Evolutionary conservation across 2,888 invertebrate genomes (phyloP).

Genomic region (Lingula anatina): DNA sequence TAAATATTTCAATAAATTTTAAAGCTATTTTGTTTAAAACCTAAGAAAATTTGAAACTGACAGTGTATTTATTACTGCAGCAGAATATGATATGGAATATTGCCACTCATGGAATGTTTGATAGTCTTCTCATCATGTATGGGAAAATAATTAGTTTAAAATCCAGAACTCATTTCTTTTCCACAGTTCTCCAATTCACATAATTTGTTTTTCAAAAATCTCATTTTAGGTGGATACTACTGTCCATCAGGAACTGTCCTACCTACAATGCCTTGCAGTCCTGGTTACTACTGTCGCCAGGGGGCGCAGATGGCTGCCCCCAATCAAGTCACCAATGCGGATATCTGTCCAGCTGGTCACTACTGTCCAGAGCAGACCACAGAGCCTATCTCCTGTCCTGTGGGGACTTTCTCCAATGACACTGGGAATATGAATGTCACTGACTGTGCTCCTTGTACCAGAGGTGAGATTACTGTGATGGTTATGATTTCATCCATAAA

Average conservation of each 20-base stretch:
- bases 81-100: too few species aligned
- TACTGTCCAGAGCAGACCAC: conserved; percentile 39
- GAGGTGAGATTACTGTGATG: too few species aligned
- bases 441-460: conserved; percentile 33
- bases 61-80: too few species aligned
- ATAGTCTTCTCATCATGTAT: too few species aligned
- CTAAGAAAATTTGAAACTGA: too few species aligned
- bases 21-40: too few species aligned
- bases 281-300: conserved; percentile 36
- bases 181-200: too few species aligned
- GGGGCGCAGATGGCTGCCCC: conserved; percentile 37
- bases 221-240: conserved; percentile 32
- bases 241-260: conserved; percentile 35
- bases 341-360: conserved; percentile 42
- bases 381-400: conserved; percentile 35
- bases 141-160: too few species aligned
- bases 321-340: conserved; percentile 27
- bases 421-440: conserved; percentile 31
- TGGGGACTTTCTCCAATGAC: conserved; percentile 39
- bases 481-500: too few species aligned
- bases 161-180: too few species aligned
- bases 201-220: conserved; percentile 3
- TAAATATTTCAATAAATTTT: too few species aligned
- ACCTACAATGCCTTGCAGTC: conserved; percentile 28
- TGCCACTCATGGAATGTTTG: too few species aligned